phyloP scores from a whole-genome alignment of 2,888 invertebrate genomes.

The Acleris laterana region DNA sequence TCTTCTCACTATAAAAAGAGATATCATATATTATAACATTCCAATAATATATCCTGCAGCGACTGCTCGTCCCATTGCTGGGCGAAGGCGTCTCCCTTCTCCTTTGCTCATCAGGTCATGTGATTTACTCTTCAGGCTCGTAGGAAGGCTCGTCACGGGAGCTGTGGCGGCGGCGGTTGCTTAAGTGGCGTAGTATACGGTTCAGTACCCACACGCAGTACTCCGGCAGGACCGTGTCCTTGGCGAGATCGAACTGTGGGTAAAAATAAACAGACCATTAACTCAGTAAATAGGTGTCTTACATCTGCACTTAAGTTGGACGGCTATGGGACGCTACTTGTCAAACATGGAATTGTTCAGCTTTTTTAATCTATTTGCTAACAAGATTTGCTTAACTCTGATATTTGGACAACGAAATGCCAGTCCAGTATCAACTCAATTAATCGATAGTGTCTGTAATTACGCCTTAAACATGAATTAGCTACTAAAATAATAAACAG shows the following conservation, averaged over 20 bases:
- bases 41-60: slow-evolving; percentile 11
- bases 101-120: neutral
- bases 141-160: slow-evolving; percentile 1
- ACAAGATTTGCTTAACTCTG: neutral
- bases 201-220: neutral
- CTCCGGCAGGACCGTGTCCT: neutral
- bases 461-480: neutral
- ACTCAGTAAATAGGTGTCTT: no score
- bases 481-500: neutral
- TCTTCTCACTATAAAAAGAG: slow-evolving; percentile 4
- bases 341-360: no score
- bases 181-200: neutral
- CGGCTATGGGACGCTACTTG: no score
- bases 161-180: neutral
- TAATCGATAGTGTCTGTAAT: neutral
- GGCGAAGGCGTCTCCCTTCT: slow-evolving; percentile 8
- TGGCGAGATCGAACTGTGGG: slow-evolving; percentile 6
- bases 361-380: no score
- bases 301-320: neutral
- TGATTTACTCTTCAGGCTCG: slow-evolving; percentile 9
- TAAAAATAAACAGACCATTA: no score
- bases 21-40: neutral
- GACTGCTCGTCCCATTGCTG: slow-evolving; percentile 18
- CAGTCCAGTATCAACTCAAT: neutral
- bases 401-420: neutral